Base-by-base conservation (phyloP, 2,113 vertebrate genomes). In the Bothrops jararaca region DNA sequence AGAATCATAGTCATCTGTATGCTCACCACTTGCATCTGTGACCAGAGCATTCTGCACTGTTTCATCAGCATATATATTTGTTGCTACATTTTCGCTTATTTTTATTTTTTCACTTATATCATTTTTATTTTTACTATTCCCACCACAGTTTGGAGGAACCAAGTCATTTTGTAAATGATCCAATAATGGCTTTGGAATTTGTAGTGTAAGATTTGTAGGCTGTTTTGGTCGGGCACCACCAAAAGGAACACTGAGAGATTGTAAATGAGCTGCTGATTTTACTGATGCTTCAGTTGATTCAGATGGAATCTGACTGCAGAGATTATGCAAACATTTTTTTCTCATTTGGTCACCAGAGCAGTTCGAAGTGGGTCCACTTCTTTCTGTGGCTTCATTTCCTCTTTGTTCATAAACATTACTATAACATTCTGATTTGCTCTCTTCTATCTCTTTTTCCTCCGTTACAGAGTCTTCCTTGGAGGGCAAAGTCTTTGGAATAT, bases 391-490 rank as follows among this genome's bases (percentile, higher is more conserved):
- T 92, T 98, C 98, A 91, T 94, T 97, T 91, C 98, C 98, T 94
- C 97, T 98, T 93, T 96, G 98, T n/a, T 99, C 98, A 50, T 97
- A 97, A 97, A 97, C 95, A 93, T 95, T 98, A 94, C 95, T 8
- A 9, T 98, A 98, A 94, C 96, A 98, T 97, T 99, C 99, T 93
- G 98, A 99, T 93, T 99, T 99, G 98, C 99, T 99, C 96, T 99
- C 99, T 95, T 99, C 99, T 97, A 99, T 98, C 96, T 99, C 99
- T 94, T 99, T 99, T 97, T 99, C 99, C 97, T 99, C 99, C 4
- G 98, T 99, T 89, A 99, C 98, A 0, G 98, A 99, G 96, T 99
- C 99, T 97, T 99, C 99, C 97, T 99, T 99, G 92, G 99, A 99
- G 92, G 98, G 98, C 96, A 97, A 95, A 97, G 98, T 97, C 98